Evolutionary conservation across 2,113 vertebrate species (phyloP).

Genomic region (Stictonetta naevosa): DNA sequence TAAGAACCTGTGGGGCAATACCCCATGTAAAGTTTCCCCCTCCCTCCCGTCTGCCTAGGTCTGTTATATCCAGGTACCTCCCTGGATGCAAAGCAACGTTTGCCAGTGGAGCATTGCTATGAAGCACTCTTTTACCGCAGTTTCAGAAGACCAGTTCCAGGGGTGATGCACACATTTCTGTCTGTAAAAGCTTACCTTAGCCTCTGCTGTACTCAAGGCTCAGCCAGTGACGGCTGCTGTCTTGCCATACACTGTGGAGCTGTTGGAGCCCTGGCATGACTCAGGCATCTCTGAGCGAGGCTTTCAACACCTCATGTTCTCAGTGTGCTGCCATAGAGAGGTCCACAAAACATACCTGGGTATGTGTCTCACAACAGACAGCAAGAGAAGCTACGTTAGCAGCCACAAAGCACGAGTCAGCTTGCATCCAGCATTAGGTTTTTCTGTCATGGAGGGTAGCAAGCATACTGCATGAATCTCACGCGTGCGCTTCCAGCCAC

Average conservation of each 20-base stretch:
- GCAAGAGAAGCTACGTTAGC: not conserved
- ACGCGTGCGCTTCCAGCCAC: not conserved
- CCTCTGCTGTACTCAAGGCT: not conserved
- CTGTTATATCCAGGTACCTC: not conserved
- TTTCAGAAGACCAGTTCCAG: not conserved
- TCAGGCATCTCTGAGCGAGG: not conserved
- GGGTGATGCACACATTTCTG: not conserved
- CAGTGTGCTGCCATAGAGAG: not conserved
- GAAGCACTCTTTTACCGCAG: not conserved
- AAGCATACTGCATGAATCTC: not conserved
- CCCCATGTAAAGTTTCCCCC: not conserved
- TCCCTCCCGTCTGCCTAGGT: not conserved
- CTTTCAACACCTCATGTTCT: not conserved
- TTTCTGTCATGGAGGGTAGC: not conserved
- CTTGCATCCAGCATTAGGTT: not conserved
- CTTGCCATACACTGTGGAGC: not conserved
- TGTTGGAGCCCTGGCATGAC: not conserved
- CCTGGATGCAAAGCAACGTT: not conserved
- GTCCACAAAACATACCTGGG: not conserved
- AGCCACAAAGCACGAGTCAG: not conserved
- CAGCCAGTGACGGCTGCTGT: not conserved
- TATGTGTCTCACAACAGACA: not conserved
- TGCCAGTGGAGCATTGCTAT: not conserved
- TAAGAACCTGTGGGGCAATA: not conserved
- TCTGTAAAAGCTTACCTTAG: not conserved